Conservation (phyloP, 2,113 vertebrate species). For the Chaetops frenatus region DNA sequence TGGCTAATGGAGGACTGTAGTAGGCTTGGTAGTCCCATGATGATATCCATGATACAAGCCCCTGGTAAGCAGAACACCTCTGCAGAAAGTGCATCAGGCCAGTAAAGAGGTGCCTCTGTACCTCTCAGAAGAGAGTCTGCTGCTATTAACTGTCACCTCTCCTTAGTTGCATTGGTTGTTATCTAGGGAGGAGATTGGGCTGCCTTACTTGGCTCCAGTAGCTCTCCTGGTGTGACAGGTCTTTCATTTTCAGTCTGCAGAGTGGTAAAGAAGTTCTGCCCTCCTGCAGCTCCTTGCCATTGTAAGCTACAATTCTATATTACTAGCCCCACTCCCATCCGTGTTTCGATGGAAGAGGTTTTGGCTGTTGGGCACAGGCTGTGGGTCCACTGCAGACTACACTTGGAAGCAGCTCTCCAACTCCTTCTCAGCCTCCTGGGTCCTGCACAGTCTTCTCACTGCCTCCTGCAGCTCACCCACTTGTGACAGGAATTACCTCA, state of each 20-base stretch:
- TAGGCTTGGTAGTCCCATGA: neutral
- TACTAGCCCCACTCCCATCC: fast-evolving
- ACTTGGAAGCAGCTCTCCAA: neutral
- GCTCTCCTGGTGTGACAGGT: neutral
- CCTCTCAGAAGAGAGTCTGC: neutral
- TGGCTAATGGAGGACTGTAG: fast-evolving
- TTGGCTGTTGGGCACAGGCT: neutral
- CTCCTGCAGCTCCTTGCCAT: neutral
- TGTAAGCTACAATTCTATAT: neutral
- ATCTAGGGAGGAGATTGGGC: neutral
- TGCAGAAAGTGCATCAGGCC: neutral
- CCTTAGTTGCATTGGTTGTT: neutral
- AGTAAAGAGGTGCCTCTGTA: neutral
- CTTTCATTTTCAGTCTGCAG: neutral
- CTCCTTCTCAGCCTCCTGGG: neutral
- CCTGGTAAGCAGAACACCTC: neutral
- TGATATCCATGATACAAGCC: neutral
- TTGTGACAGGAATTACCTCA: neutral
- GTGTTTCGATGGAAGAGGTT: fast-evolving
- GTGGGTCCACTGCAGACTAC: neutral
- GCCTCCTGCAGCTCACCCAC: neutral
- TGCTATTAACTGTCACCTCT: neutral
- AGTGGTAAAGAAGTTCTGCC: neutral
- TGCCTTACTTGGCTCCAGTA: neutral
- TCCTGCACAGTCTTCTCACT: neutral